Percentiles rank a stretch among this genome's conserved stretches.
Conservation (phyloP, 1,140 invertebrate genomes). For the Temnothorax longispinosus region DNA sequence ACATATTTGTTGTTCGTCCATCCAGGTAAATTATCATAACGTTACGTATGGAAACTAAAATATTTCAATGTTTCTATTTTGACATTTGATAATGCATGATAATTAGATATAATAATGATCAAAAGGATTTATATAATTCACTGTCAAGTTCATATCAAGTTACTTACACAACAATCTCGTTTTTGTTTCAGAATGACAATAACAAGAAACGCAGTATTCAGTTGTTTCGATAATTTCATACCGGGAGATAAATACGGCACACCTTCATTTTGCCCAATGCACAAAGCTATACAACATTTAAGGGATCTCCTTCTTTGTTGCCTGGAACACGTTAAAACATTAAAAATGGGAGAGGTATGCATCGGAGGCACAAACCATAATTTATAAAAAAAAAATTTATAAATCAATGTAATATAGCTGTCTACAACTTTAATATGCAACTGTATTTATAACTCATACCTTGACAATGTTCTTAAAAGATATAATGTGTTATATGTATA, state of each 20-base stretch:
- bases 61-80: neutral
- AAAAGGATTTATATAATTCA: neutral
- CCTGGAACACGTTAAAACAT: slow-evolving; percentile 46
- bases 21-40: slow-evolving; percentile 84
- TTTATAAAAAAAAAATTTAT: slow-evolving; percentile 3
- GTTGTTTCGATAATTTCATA: slow-evolving; percentile 95
- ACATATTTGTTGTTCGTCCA: slow-evolving; percentile 92
- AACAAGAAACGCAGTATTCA: slow-evolving; percentile 89
- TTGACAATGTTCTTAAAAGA: neutral
- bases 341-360: slow-evolving; percentile 38
- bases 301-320: slow-evolving; percentile 86
- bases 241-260: slow-evolving; percentile 90
- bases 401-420: neutral
- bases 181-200: slow-evolving; percentile 90
- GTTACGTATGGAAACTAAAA: neutral
- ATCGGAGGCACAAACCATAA: neutral
- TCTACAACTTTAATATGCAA: neutral
- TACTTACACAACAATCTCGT: neutral
- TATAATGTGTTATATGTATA: neutral
- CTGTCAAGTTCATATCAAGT: neutral
- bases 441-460: slow-evolving; percentile 11
- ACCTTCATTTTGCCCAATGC: slow-evolving; percentile 90
- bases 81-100: neutral
- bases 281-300: slow-evolving; percentile 90
- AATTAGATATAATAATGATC: neutral